Base-by-base conservation (phyloP, 2,888 invertebrate species). In the Gymnosoma rotundatum region DNA sequence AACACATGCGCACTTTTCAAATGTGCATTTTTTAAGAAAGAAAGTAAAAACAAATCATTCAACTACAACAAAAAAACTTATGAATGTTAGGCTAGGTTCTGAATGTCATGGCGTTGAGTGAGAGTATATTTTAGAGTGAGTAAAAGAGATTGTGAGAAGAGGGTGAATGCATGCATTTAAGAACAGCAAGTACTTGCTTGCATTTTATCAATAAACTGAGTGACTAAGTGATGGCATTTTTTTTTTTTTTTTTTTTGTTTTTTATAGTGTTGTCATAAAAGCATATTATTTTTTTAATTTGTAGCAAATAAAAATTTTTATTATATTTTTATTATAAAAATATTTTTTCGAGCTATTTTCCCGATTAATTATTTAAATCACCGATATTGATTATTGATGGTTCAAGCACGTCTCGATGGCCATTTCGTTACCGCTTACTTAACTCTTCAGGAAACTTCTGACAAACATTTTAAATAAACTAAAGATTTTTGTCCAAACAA, bases 81-180 rank as follows among this genome's bases (percentile, higher is more conserved):
- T 60, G 78, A 81, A 78, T 84, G 84, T 84, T 84, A 84, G 84
- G 84, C 81, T 84, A 84, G 84, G 84, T 84, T 84, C 78, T 78
- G 84, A 81, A 81, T 81, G 81, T 76, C 81, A 82, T 75, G 76
- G 66, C 63, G 61, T 58, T 69, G 76, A 78, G 79, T 63, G 56
- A 69, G 73, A 69, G 58, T n/a, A 45, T 32, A 20, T 64, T 56
- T 16, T 36, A 48, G 48, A 36, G 20, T 16, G 38, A 54, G 50
- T 16, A 56, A 25, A 16, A 58, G 48, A 58, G 60, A 45, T 25
- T 42, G 42, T 36, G 73, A 42, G 74, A 52, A 60, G n/a, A 75
- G 74, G 74, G 70, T 78, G 45, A 81, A 42, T 74, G 72, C n/a
- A 50, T 74, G 72, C 32, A 38, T 56, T 52, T 48, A 9, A 58